Conservation (phyloP, 2,888 invertebrate genomes). For the Euphydryas editha region DNA sequence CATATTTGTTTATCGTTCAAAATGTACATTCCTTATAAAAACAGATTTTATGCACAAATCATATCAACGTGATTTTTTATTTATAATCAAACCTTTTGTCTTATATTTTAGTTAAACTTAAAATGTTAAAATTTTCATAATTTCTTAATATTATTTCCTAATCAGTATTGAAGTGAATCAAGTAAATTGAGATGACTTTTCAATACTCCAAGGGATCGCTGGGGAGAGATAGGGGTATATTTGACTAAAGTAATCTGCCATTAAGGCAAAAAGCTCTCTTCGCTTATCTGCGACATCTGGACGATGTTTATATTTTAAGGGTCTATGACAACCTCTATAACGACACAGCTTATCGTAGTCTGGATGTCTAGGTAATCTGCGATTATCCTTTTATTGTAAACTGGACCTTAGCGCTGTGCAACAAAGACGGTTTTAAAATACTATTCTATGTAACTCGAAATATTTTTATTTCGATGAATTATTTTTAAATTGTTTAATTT, state of each 20-base stretch:
- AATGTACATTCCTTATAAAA: too few relatives aligned
- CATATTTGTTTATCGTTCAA: too few relatives aligned
- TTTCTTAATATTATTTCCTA: conserved; percentile 8
- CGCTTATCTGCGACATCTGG: conserved; percentile 81
- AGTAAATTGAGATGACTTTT: conserved; percentile 33
- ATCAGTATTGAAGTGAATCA: conserved; percentile 23
- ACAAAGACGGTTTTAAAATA: conserved; percentile 29
- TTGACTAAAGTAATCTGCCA: conserved; percentile 76
- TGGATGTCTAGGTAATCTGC: conserved; percentile 75
- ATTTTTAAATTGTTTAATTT: conserved; percentile 19
- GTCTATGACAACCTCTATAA: conserved; percentile 79
- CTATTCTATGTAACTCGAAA: conserved; percentile 48
- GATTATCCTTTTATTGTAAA: conserved; percentile 36
- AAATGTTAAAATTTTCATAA: too few relatives aligned
- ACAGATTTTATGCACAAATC: too few relatives aligned
- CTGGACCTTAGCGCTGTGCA: conserved; percentile 36
- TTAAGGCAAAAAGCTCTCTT: conserved; percentile 77
- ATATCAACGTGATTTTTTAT: too few relatives aligned
- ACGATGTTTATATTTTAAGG: conserved; percentile 81
- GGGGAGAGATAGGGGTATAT: conserved; percentile 36
- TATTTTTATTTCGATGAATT: conserved; percentile 50
- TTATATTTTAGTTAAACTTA: too few relatives aligned
- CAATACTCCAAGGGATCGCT: conserved; percentile 36
- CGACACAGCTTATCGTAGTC: conserved; percentile 75
- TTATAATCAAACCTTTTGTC: too few relatives aligned